These are phyloP conservation scores for Saccostrea cuccullata DNA, from an alignment of 1,140 invertebrate genomes.

Conservation along the genomic window DNA sequence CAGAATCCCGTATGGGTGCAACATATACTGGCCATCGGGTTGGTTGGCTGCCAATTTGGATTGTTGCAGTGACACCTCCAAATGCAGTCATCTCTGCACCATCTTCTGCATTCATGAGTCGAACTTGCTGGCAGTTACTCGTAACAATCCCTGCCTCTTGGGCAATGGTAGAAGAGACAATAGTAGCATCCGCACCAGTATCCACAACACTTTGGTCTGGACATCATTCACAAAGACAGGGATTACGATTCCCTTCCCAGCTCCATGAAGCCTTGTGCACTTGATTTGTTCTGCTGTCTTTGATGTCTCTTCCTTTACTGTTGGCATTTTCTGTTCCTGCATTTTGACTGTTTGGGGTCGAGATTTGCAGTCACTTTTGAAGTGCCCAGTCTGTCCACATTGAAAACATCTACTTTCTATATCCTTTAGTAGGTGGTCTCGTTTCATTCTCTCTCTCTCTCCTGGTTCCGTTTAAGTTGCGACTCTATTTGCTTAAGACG, in stretches of 20 bases:
- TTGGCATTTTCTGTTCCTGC: not conserved
- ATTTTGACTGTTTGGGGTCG: too few species aligned
- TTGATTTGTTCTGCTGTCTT: not conserved
- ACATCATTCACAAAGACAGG: not conserved
- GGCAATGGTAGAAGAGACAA: not conserved
- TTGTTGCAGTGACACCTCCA: not conserved
- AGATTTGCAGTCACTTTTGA: not conserved
- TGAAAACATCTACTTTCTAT: not conserved
- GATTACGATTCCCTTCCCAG: not conserved
- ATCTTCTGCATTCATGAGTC: not conserved
- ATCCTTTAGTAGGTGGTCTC: not conserved
- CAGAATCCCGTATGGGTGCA: not conserved
- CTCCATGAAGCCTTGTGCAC: not conserved
- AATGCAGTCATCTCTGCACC: not conserved
- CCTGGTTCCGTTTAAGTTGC: not conserved
- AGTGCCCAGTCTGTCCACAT: not conserved
- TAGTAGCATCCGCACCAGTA: constrained; percentile 24
- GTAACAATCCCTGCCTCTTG: not conserved
- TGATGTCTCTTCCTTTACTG: not conserved
- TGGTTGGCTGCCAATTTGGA: not conserved
- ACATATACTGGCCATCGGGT: not conserved
- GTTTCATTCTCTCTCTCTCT: not conserved
- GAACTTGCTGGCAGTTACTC: not conserved
- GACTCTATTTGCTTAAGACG: not conserved
- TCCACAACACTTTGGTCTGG: not conserved